phyloP scores from a whole-genome alignment of 2,113 vertebrate species.

The Falco punctatus region DNA sequence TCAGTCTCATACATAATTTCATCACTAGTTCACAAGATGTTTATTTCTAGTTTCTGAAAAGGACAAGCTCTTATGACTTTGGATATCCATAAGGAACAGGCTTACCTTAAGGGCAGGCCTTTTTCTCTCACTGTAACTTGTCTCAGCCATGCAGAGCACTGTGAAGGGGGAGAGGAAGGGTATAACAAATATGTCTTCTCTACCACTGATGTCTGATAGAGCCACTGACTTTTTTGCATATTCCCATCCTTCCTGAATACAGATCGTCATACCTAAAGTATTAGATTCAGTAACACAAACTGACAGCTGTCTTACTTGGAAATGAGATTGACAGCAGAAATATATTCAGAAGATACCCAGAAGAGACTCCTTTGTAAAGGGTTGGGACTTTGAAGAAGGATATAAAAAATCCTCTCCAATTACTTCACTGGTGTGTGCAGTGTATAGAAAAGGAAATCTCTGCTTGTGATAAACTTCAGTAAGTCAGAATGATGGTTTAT shows the following conservation, averaged over 20 bases:
- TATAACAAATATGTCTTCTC: background rate
- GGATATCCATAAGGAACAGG: background rate
- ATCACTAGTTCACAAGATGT: background rate
- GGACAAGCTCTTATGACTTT: background rate
- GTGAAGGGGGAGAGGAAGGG: background rate
- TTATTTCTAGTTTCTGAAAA: background rate
- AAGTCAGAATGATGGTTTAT: background rate
- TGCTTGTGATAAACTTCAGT: background rate
- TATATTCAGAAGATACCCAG: background rate
- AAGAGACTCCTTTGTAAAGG: background rate
- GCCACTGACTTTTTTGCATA: background rate
- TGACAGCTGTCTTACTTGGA: background rate
- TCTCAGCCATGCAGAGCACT: background rate
- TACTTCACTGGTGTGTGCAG: background rate
- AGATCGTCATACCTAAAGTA: background rate
- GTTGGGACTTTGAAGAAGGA: background rate
- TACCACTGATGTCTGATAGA: background rate
- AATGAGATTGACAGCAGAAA: background rate
- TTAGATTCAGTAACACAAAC: background rate
- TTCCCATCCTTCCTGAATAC: background rate
- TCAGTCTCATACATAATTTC: background rate
- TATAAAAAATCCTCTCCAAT: background rate
- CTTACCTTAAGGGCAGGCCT: background rate
- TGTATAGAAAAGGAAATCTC: background rate
- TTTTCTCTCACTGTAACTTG: background rate